Evolutionary conservation across 2,888 invertebrate genomes (phyloP), one percentile per base, ranked within the genome.

Genomic region (Rhopalosiphum nymphaeae): DNA sequence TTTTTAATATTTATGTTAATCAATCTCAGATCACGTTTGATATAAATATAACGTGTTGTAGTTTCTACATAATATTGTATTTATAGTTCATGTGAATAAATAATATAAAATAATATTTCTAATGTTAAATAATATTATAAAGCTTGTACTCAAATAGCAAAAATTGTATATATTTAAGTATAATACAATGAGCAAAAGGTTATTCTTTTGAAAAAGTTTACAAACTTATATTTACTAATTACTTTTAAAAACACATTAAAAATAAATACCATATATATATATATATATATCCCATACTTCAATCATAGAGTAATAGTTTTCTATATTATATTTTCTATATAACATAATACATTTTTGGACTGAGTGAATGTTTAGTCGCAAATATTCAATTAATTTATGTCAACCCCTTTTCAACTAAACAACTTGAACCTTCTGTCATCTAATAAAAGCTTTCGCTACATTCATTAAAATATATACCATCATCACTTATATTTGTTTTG

Each of bases 401-500:
- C 92, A 88, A 92, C 36, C 49, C 92, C 67, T 87, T 67, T 36
- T 86, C 86, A 46, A 46, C n/a, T 26, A 25, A 21, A 91, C 84
- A 44, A 84, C 56, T 84, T 57, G 92, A 78, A 88, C 57, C 46
- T 57, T 91, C 91, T 92, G 91, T 92, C 57, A 61, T 86, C 61
- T 87, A 49, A 78, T 89, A 78, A 89, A 78, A 93, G 88, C 78
- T 78, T 78, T 93, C 49, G 42, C 42, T 25, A 9, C 53, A n/a
- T n/a, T 44, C 67, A 89, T 78, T 93, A 89, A 53, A 88, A 67
- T 92, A 29, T 92, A 88, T 53, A 78, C 10, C 53, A 44, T 21
- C 67, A n/a, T 93, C 49, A 56, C 61, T 93, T 89, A 93, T 78
- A 89, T 93, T 92, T 92, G n/a, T 88, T 92, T 78, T 53, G 92